Evolutionary conservation across 2,113 vertebrate species (phyloP), one percentile per base, ranked within the genome.

Genomic region (Carlito syrichta): DNA sequence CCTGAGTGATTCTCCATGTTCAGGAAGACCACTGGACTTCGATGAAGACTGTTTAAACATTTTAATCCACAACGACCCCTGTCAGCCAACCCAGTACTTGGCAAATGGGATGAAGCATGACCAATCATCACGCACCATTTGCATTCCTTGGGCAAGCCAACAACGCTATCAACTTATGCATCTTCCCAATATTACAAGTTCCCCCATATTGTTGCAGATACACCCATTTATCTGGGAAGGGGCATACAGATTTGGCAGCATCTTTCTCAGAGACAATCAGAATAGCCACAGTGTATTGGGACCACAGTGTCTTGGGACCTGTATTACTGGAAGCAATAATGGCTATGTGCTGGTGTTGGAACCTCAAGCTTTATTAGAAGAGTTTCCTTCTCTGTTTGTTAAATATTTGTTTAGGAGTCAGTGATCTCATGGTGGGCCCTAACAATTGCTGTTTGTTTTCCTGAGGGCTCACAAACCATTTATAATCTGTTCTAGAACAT

Each of bases 361-460:
- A 85, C 52, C 62, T 69, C 43, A 77, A 74, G 40, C 20, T 40
- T 50, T 14, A 35, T 54, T 32, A 79, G 25, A 74, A 69, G 40
- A 81, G 8, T 95, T 20, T 71, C 23, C 17, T 54, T 77, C 35
- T 86, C 23, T 87, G 54, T 85, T 73, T 20, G 54, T 88, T 92
- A 92, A 79, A 62, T 91, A 74, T 85, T 79, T 40, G 30, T 38
- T 91, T 92, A 91, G 77, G 23, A 77, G 32, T 32, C 32, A 87
- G n/a, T 87, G 79, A 52, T 19, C 2, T 27, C 35, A 50, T 82
- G 12, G 87, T 77, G 56, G 78, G 58, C 35, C 23, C 69, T 68
- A 68, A 20, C 69, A 50, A 71, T 86, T 76, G 56, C 52, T 63
- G 14, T 74, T 87, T 95, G n/a, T 82, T 95, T 92, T 89, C 78